Evolutionary conservation across 2,113 vertebrate species (phyloP).

Genomic region (Cromileptes altivelis): DNA sequence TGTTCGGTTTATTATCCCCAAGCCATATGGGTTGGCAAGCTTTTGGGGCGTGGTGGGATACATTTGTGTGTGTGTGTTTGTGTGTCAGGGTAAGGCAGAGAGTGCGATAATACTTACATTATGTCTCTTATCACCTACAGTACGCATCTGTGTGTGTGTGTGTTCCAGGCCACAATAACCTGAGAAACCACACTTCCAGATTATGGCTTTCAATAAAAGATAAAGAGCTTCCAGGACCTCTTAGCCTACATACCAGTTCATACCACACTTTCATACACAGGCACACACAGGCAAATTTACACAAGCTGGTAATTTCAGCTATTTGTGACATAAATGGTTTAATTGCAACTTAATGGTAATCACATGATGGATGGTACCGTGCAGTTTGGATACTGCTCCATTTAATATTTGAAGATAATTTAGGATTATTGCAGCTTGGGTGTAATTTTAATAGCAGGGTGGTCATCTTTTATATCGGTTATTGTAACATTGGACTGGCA

Average conservation of each 20-base stretch:
- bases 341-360: slow-evolving; percentile 51
- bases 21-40: slow-evolving; percentile 80
- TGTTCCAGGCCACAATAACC: slow-evolving; percentile 67
- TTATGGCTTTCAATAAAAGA: slow-evolving; percentile 68
- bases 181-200: slow-evolving; percentile 61
- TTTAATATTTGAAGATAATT: slow-evolving; percentile 28
- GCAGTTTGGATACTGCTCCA: slow-evolving; percentile 1
- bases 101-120: slow-evolving; percentile 67
- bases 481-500: not conserved
- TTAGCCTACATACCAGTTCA: slow-evolving; percentile 31
- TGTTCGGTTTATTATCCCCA: slow-evolving; percentile 81
- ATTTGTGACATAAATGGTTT: slow-evolving; percentile 43
- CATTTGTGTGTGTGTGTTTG: slow-evolving; percentile 50
- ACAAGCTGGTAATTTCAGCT: slow-evolving; percentile 49
- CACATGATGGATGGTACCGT: slow-evolving; percentile 18
- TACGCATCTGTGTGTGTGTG: slow-evolving; percentile 47
- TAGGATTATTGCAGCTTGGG: slow-evolving; percentile 36
- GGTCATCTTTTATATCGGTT: not conserved
- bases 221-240: slow-evolving; percentile 54
- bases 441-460: slow-evolving; percentile 9
- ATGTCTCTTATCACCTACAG: slow-evolving; percentile 68
- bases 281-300: slow-evolving; percentile 56
- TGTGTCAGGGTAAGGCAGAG: slow-evolving; percentile 38
- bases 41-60: slow-evolving; percentile 70
- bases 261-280: slow-evolving; percentile 23